A percentile compares a stretch with the other conserved stretches of the same genome.
Evolutionary conservation across 2,797 vertebrate genomes (phyloP).

Genomic region (Uromys caudimaculatus): DNA sequence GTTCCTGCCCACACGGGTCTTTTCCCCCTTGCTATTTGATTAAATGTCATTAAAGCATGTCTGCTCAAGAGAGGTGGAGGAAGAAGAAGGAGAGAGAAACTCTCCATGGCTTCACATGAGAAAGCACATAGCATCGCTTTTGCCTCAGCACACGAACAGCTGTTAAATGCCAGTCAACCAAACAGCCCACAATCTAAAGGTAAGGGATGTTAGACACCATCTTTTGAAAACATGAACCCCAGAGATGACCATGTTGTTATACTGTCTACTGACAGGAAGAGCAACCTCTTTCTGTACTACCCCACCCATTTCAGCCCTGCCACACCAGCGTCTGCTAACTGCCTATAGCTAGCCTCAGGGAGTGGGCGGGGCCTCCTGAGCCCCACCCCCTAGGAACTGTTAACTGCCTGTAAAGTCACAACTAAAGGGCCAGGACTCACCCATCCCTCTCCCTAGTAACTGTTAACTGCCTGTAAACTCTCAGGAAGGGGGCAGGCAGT

Average conservation of each 20-base stretch:
- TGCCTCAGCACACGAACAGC: no score
- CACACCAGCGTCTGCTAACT: background rate
- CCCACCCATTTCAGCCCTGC: background rate
- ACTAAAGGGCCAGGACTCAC: background rate
- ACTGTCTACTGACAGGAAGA: background rate
- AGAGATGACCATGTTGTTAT: background rate
- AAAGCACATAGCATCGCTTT: background rate
- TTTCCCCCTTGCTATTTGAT: background rate
- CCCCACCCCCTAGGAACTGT: background rate
- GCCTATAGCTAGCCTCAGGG: background rate
- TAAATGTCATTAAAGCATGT: background rate
- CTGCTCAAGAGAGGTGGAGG: background rate
- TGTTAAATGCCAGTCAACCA: background rate
- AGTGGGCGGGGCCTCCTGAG: background rate
- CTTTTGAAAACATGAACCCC: background rate
- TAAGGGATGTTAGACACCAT: background rate
- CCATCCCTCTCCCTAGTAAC: background rate
- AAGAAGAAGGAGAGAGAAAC: background rate
- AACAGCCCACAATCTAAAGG: background rate
- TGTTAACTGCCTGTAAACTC: background rate
- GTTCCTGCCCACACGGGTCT: background rate
- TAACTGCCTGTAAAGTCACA: background rate
- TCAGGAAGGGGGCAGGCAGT: background rate
- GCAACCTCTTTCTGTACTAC: background rate
- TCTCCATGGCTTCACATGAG: background rate